Evolutionary conservation across 2,113 vertebrate genomes (phyloP).

Genomic region (Cololabis saira): DNA sequence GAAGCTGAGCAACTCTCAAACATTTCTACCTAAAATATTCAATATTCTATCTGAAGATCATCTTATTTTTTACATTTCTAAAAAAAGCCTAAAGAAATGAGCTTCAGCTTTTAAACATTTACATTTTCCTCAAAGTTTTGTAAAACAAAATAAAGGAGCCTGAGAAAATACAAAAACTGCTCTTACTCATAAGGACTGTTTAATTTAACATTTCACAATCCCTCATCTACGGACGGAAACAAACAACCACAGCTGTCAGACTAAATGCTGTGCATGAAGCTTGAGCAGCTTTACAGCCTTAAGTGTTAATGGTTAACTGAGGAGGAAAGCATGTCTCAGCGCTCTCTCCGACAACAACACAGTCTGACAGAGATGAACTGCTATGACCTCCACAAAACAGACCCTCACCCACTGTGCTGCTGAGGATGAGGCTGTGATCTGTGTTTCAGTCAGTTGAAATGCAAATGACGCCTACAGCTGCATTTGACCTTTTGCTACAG

Average conservation of each 20-base stretch:
- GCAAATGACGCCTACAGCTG: conserved; percentile 13
- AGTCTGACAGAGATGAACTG: conserved; percentile 70
- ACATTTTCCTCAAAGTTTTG: too few species aligned
- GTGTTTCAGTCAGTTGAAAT: conserved; percentile 15
- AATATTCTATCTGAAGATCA: not conserved
- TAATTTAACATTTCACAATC: conserved; percentile 21
- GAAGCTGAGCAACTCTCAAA: not conserved
- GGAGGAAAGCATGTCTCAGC: conserved; percentile 54
- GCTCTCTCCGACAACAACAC: conserved; percentile 40
- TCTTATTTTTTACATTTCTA: not conserved
- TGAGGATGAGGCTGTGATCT: not conserved
- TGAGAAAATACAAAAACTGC: conserved; percentile 16
- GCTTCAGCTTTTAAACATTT: too few species aligned
- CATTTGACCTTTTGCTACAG: not conserved
- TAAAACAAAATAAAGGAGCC: not conserved
- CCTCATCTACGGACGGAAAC: conserved; percentile 3
- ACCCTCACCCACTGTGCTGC: not conserved
- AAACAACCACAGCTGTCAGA: conserved; percentile 39
- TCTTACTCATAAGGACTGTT: conserved; percentile 15
- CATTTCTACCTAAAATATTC: not conserved
- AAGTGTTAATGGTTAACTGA: conserved; percentile 69
- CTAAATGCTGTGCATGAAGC: not conserved
- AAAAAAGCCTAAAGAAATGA: too few species aligned
- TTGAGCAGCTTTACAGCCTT: conserved; percentile 32
- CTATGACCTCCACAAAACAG: conserved; percentile 64